phyloP scores from a whole-genome alignment of 2,888 invertebrate species.

The Carabus problematicus region DNA sequence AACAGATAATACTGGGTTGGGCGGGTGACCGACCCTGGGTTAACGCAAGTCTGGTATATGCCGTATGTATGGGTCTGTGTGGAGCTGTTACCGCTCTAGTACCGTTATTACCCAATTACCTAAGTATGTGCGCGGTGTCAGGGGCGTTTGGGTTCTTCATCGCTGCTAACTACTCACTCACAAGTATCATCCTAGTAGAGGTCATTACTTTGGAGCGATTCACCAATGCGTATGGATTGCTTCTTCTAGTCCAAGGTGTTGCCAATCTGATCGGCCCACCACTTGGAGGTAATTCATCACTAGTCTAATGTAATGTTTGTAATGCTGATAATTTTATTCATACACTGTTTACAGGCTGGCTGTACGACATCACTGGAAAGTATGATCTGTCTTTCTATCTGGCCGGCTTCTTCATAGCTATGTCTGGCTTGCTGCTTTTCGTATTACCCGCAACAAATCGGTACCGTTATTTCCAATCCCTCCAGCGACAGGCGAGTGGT shows the following conservation, averaged over 20 bases:
- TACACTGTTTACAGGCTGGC: slow-evolving; percentile 70
- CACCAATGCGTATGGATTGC: slow-evolving; percentile 88
- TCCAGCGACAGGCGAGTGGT: slow-evolving; percentile 51
- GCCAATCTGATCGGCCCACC: slow-evolving; percentile 92
- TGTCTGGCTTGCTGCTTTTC: slow-evolving; percentile 73
- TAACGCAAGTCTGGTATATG: slow-evolving; percentile 81
- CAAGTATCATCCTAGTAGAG: slow-evolving; percentile 89
- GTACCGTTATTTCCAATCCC: slow-evolving; percentile 52
- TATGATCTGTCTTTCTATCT: slow-evolving; percentile 84
- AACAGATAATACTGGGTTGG: slow-evolving; percentile 84
- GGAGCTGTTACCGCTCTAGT: slow-evolving; percentile 72
- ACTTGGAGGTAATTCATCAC: slow-evolving; percentile 72
- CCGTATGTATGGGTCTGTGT: slow-evolving; percentile 77
- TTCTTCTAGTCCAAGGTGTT: slow-evolving; percentile 87
- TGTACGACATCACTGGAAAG: slow-evolving; percentile 78
- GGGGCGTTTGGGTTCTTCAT: slow-evolving; percentile 90
- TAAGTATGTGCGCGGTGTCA: slow-evolving; percentile 67
- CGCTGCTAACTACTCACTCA: slow-evolving; percentile 90
- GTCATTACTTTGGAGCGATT: slow-evolving; percentile 89
- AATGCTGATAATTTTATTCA: neutral
- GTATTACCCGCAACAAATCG: slow-evolving; percentile 55
- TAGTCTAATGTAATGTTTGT: neutral
- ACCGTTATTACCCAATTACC: slow-evolving; percentile 69
- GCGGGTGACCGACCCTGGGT: slow-evolving; percentile 83
- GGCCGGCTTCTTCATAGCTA: slow-evolving; percentile 79